Conservation (phyloP, 2,888 invertebrate genomes). For the Apantesis nais region DNA sequence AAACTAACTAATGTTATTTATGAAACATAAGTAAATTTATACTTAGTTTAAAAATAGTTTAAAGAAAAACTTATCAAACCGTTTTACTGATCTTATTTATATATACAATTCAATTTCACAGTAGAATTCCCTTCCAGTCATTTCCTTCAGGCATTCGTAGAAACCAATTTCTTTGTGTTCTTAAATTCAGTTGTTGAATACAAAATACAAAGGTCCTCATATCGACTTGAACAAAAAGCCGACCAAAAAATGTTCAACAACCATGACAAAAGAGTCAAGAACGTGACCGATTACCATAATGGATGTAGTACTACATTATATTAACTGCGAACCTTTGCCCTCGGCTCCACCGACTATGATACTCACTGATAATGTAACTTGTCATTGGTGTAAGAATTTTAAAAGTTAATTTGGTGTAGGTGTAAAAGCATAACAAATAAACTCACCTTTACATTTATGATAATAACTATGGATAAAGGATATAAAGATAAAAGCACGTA, state of each 20-base stretch:
- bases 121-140: neutral
- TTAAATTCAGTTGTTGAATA: neutral
- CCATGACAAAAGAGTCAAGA: slow-evolving; percentile 10
- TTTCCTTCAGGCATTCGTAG: neutral
- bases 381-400: too few relatives aligned
- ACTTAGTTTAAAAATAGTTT: too few relatives aligned
- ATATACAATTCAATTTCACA: neutral
- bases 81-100: neutral
- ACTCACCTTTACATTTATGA: too few relatives aligned
- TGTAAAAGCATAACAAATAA: too few relatives aligned
- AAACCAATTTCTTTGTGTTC: slow-evolving; percentile 1
- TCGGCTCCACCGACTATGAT: too few relatives aligned
- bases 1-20: too few relatives aligned
- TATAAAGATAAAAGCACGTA: slow-evolving; percentile 17
- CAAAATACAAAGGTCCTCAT: neutral
- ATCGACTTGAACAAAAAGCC: slow-evolving; percentile 4
- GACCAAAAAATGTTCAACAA: slow-evolving; percentile 8
- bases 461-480: too few relatives aligned
- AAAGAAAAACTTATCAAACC: too few relatives aligned
- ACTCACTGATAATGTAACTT: too few relatives aligned
- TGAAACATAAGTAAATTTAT: too few relatives aligned
- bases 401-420: too few relatives aligned
- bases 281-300: slow-evolving; percentile 18
- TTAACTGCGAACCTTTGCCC: too few relatives aligned
- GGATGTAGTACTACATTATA: slow-evolving; percentile 7